Conservation (phyloP, 2,797 vertebrate genomes). For the Sebastes trivittatus region DNA sequence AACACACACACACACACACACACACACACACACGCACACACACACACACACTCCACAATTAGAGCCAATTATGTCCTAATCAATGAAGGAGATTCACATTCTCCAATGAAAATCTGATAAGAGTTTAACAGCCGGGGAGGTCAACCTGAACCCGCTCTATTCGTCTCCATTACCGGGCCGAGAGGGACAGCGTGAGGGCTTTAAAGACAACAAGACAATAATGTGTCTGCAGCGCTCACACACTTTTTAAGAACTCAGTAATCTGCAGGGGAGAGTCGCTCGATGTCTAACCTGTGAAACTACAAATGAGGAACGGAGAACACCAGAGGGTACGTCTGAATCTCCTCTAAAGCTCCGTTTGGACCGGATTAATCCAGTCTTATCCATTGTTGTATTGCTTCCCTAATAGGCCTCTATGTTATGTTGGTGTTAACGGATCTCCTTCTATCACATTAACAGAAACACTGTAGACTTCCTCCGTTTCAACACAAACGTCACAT, state of each 20-base stretch:
- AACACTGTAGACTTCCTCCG: neutral
- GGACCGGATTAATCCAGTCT: neutral
- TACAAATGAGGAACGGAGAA: neutral
- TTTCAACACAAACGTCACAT: neutral
- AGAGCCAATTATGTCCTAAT: slow-evolving; percentile 88
- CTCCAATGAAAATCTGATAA: slow-evolving; percentile 90
- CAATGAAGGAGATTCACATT: slow-evolving; percentile 89
- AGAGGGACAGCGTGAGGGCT: slow-evolving; percentile 59
- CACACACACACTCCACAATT: slow-evolving; percentile 78
- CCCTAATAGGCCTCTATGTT: neutral
- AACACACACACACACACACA: slow-evolving; percentile 1
- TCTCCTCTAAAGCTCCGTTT: neutral
- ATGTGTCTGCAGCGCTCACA: neutral
- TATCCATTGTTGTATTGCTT: neutral
- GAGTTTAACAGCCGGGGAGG: slow-evolving; percentile 79
- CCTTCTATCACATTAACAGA: neutral
- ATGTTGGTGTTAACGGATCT: neutral
- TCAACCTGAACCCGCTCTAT: slow-evolving; percentile 81
- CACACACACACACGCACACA: neutral
- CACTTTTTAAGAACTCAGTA: neutral
- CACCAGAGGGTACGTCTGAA: neutral
- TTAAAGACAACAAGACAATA: slow-evolving; percentile 28
- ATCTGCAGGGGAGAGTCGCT: neutral
- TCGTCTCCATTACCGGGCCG: slow-evolving; percentile 79
- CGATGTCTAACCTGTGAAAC: neutral